Evolutionary conservation across 2,113 vertebrate species (phyloP).

Genomic region (Corythornis cristatus): DNA sequence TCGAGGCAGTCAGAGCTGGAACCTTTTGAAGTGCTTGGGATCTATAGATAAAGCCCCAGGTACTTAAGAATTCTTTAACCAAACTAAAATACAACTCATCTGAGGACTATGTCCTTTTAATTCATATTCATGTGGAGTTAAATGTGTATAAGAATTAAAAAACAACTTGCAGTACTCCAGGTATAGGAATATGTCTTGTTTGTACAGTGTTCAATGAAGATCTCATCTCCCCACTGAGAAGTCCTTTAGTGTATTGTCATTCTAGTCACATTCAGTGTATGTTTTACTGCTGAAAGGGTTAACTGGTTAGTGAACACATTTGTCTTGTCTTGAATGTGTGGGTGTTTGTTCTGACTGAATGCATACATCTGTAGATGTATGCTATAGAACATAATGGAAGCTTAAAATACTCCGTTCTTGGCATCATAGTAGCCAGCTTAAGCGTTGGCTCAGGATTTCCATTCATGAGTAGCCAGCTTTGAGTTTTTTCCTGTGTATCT

Average conservation of each 20-base stretch:
- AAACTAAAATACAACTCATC: background rate
- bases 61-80: background rate
- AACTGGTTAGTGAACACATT: background rate
- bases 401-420: background rate
- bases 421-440: background rate
- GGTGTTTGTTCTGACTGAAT: background rate
- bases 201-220: background rate
- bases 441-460: background rate
- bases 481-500: background rate
- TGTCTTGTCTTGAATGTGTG: background rate
- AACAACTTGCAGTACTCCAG: background rate
- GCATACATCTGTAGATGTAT: background rate
- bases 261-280: background rate
- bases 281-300: background rate
- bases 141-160: background rate
- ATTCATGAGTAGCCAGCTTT: background rate
- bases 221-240: background rate
- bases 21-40: background rate
- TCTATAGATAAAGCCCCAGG: background rate
- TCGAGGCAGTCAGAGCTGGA: background rate
- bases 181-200: background rate
- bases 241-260: background rate
- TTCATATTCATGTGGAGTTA: background rate
- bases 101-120: background rate
- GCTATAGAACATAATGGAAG: background rate